Conservation (phyloP, 2,888 invertebrate species). For the Frankliniella fusca region DNA sequence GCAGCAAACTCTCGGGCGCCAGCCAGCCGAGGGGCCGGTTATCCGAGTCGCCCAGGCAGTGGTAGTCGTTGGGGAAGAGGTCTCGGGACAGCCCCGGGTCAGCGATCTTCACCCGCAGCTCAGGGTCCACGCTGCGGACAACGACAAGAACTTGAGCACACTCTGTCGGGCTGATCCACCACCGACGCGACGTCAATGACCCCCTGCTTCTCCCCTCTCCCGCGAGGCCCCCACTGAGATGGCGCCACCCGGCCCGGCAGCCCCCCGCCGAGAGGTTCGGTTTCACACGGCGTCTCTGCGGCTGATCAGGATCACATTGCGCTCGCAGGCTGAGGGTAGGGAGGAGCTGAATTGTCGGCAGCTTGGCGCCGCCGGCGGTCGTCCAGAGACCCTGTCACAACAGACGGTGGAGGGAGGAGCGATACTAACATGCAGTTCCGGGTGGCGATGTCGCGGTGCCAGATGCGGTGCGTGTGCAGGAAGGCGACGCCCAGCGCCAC, state of each 20-base stretch:
- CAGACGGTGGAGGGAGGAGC: not conserved
- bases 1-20: slow-evolving; percentile 78
- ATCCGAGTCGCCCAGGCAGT: slow-evolving; percentile 89
- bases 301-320: not conserved
- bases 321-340: not conserved
- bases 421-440: slow-evolving; percentile 85
- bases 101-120: slow-evolving; percentile 75
- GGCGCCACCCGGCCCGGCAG: not conserved
- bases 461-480: slow-evolving; percentile 78
- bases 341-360: not conserved
- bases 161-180: not conserved
- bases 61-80: slow-evolving; percentile 88
- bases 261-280: not conserved
- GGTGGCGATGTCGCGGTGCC: slow-evolving; percentile 86
- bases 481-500: slow-evolving; percentile 80
- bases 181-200: not conserved
- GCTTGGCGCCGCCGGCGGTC: too few relatives aligned
- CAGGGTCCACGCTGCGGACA: slow-evolving; percentile 63
- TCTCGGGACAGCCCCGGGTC: slow-evolving; percentile 86
- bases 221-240: not conserved
- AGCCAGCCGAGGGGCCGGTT: slow-evolving; percentile 93
- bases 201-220: not conserved
- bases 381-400: not conserved
- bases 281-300: slow-evolving; percentile 12
- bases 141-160: slow-evolving; percentile 1